A percentile compares a stretch with the other conserved stretches of the same genome.
phyloP scores from a whole-genome alignment of 1,140 invertebrate species.

The Drosophila oshimai region DNA sequence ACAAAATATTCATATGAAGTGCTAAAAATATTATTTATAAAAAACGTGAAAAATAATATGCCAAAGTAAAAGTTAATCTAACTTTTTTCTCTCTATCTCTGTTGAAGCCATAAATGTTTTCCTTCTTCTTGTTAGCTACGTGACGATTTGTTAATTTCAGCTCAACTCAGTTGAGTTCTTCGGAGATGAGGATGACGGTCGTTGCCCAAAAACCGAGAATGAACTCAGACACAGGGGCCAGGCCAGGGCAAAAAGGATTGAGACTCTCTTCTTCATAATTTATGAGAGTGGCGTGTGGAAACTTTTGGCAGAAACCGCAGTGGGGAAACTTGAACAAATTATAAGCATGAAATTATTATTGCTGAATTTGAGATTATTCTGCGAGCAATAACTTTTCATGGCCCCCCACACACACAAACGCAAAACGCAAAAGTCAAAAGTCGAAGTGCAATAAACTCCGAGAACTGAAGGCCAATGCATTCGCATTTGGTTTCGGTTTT shows the following conservation, averaged over 20 bases:
- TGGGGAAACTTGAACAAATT: slow-evolving; percentile 14
- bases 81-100: slow-evolving; percentile 2
- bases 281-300: slow-evolving; percentile 55
- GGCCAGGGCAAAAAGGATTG: too few relatives aligned
- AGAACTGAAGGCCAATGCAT: background rate
- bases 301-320: slow-evolving; percentile 36
- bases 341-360: slow-evolving; percentile 46
- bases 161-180: background rate
- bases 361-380: slow-evolving; percentile 45
- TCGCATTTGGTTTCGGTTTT: background rate
- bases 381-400: slow-evolving; percentile 45
- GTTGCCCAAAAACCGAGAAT: slow-evolving; percentile 29
- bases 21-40: too few relatives aligned
- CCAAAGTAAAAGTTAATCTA: background rate
- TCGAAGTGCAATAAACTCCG: slow-evolving; percentile 76
- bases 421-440: slow-evolving; percentile 66
- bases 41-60: too few relatives aligned
- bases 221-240: slow-evolving; percentile 15
- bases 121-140: slow-evolving; percentile 38
- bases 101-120: slow-evolving; percentile 31
- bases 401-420: too few relatives aligned
- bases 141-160: slow-evolving; percentile 76
- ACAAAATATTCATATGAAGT: too few relatives aligned
- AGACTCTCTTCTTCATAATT: slow-evolving; percentile 43
- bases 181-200: slow-evolving; percentile 23